phyloP scores from a whole-genome alignment of 2,888 invertebrate genomes.

The Ectemnius continuus region DNA sequence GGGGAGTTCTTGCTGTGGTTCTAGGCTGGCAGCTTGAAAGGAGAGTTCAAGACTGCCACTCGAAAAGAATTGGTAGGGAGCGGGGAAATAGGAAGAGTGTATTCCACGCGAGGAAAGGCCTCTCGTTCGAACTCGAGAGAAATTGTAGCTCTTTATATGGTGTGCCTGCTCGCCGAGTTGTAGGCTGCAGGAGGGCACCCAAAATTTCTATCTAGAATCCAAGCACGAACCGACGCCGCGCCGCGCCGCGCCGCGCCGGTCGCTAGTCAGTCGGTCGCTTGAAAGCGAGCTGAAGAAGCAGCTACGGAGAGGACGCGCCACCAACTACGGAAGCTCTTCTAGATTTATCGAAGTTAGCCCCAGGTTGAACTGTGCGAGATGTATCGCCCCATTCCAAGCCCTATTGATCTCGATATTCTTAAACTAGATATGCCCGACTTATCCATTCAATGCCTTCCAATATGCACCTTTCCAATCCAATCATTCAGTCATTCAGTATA shows the following conservation, averaged over 20 bases:
- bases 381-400: conserved; percentile 45
- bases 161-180: not conserved
- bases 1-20: too few species aligned
- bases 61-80: not conserved
- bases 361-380: conserved; percentile 42
- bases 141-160: conserved; percentile 5
- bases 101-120: too few species aligned
- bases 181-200: not conserved
- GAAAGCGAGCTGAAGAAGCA: not conserved
- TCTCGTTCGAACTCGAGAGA: not conserved
- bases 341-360: conserved; percentile 50
- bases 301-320: conserved; percentile 19
- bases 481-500: too few species aligned
- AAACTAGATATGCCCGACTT: conserved; percentile 55
- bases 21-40: too few species aligned
- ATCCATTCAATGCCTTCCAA: conserved; percentile 39
- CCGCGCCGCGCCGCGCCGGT: too few species aligned
- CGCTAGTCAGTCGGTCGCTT: conserved; percentile 2
- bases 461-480: not conserved
- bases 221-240: conserved; percentile 26
- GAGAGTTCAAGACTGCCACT: not conserved
- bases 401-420: conserved; percentile 58
- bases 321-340: conserved; percentile 28
- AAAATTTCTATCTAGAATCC: conserved; percentile 33
- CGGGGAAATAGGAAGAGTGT: too few species aligned